Percentiles rank a stretch among this genome's conserved stretches.
phyloP scores from a whole-genome alignment of 2,888 invertebrate genomes.

The Apamea monoglypha region DNA sequence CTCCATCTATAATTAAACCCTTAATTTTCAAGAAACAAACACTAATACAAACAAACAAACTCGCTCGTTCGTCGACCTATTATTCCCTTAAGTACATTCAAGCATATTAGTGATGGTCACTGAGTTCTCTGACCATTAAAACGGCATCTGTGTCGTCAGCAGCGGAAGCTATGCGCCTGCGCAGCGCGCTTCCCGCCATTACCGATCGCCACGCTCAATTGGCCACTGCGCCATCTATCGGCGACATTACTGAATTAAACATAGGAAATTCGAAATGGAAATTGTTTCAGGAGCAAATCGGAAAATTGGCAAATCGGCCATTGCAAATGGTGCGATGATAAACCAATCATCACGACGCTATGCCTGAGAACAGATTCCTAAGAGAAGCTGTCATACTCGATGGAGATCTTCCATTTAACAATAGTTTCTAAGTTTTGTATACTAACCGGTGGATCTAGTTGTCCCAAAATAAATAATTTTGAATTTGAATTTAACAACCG shows the following conservation, averaged over 20 bases:
- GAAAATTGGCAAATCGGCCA: background rate
- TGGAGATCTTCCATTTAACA: background rate
- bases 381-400: background rate
- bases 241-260: conserved; percentile 40
- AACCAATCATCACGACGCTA: background rate
- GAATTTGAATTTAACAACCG: background rate
- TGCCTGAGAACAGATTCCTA: background rate
- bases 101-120: conserved; percentile 69
- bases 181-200: conserved; percentile 66
- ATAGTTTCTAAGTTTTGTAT: too few relatives aligned
- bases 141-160: conserved; percentile 70
- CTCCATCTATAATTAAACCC: background rate
- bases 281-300: conserved; percentile 27
- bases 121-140: conserved; percentile 69
- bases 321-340: background rate
- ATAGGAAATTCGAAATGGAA: conserved; percentile 28
- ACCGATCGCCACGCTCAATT: conserved; percentile 65
- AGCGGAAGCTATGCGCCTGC: conserved; percentile 61
- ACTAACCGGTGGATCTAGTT: too few relatives aligned
- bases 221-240: conserved; percentile 51
- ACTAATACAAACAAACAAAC: conserved; percentile 45
- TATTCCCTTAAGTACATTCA: conserved; percentile 63
- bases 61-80: conserved; percentile 62
- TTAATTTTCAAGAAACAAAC: background rate
- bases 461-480: too few relatives aligned